A percentile compares a stretch with the other conserved stretches of the same genome.
Conservation (phyloP, 2,888 invertebrate species). For the Drosophila kuntzei region DNA sequence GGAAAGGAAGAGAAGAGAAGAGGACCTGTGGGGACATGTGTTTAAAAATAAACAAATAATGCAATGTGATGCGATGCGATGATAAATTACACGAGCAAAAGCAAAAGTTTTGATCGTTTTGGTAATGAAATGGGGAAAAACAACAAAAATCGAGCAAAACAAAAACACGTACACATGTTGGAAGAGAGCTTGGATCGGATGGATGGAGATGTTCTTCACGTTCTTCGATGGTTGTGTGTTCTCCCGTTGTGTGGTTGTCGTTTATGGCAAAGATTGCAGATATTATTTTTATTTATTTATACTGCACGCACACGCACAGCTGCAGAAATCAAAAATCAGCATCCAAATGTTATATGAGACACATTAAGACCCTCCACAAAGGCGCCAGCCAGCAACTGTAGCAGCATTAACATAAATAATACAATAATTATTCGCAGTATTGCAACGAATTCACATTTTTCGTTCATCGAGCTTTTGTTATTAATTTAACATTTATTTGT, state of each 20-base stretch:
- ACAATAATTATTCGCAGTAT: constrained; percentile 15
- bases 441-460: constrained; percentile 29
- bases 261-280: constrained; percentile 71
- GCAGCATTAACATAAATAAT: constrained; percentile 35
- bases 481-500: constrained; percentile 28
- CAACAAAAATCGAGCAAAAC: constrained; percentile 30
- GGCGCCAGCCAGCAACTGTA: constrained; percentile 12
- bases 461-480: constrained; percentile 34
- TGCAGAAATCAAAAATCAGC: constrained; percentile 62
- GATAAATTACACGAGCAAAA: constrained; percentile 53
- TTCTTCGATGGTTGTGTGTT: constrained; percentile 30
- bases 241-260: constrained; percentile 39
- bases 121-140: constrained; percentile 27
- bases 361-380: constrained; percentile 51
- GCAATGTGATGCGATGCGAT: constrained; percentile 35
- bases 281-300: constrained; percentile 76
- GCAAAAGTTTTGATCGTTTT: constrained; percentile 43
- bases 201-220: constrained; percentile 37
- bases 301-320: constrained; percentile 45
- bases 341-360: constrained; percentile 65
- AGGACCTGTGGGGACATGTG: constrained; percentile 58
- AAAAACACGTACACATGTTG: constrained; percentile 71
- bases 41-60: constrained; percentile 77
- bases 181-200: too few relatives aligned
- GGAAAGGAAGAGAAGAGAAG: constrained; percentile 14